Evolutionary conservation across 2,797 vertebrate genomes (phyloP), one percentile per base, ranked within the genome.

Genomic region (Cyprinodon diabolis): DNA sequence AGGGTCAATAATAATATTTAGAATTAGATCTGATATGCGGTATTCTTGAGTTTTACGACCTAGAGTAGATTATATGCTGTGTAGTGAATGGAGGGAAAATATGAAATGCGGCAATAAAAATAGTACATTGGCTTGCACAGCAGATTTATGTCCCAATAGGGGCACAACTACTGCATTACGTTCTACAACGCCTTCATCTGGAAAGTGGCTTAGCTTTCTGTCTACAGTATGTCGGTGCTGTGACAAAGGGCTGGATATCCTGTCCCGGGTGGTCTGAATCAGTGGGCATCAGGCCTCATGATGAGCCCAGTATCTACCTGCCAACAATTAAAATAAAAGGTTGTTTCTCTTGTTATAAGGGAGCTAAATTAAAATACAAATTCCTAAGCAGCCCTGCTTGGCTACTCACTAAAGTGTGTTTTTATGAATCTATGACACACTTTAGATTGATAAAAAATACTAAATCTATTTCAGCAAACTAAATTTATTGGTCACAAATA

Each of bases 201-300:
- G 69, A 69, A n/a, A 70, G 48, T 9, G 37, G 25, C 40, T 68
- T 47, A 12, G 0, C 51, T 5, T 4, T 69, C 51, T 71, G 58
- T 68, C 63, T 48, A 52, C 60, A 72, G 49, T 40, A 49, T 68
- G 79, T 43, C 25, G 66, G 66, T 49, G 71, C 79, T 23, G 54
- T 17, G 68, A 77, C 66, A 57, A 60, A 15, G 30, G 78, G 73
- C 76, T 43, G 4, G 60, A 17, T 65, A 75, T 81, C 87, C 81
- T 83, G 82, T 66, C 62, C 81, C 90, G 92, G 89, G 91, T 90
- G 90, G 89, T 83, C 76, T 35, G 70, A 85, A 72, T 72, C 81
- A 81, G 86, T 72, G 67, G 77, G 81, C 68, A 51, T 6, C 0
- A 8, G 76, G 37, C 67, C 63, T 67, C 37, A 4, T 57, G 72